Base-by-base conservation (phyloP, 2,113 vertebrate genomes). In the Hippocampus abdominalis region DNA sequence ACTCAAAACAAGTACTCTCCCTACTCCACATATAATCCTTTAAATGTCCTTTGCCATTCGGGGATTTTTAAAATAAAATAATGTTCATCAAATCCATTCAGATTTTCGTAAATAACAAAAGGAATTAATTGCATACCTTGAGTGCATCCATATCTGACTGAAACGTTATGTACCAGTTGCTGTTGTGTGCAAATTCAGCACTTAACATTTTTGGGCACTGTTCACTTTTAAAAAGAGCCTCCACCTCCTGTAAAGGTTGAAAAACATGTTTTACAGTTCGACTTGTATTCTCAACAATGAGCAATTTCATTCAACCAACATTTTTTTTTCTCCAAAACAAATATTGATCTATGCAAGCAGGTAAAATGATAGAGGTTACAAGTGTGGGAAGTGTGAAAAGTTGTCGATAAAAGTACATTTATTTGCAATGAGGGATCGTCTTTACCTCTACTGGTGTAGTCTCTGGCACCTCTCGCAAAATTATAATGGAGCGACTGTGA, bases 151-250 rank as follows among this genome's bases (percentile, higher is more conserved):
- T 96, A 64, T 99, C 97, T 0, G 97, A 98, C 87, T 98, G 95
- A 93, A 98, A 99, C 76, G 96, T 99, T 76, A 99, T 93, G 89
- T 98, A 99, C 97, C 97, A 99, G 93, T 93, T 99, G 92, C 95
- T 99, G 90, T 99, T 99, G 90, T 98, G 97, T 64, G 97, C 97
- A 93, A 99, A 98, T 82, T 99, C 95, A 85, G 94, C 95, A 87
- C 95, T 95, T 82, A 99, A 94, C 77, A 96, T 94, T 85, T 95
- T 95, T 10, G 97, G 97, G 79, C 97, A 99, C 83, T 94, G 94
- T 77, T 97, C 95, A 39, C 93, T 95, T 89, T 95, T 93, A 77
- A 99, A 99, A 69, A 99, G 92, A 83, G 93, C 93, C 89, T 97
- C 94, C 27, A 98, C 96, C 82, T 99, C 97, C 97, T 99, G 79